phyloP scores from a whole-genome alignment of 2,888 invertebrate species.

The Zeuzera pyrina region DNA sequence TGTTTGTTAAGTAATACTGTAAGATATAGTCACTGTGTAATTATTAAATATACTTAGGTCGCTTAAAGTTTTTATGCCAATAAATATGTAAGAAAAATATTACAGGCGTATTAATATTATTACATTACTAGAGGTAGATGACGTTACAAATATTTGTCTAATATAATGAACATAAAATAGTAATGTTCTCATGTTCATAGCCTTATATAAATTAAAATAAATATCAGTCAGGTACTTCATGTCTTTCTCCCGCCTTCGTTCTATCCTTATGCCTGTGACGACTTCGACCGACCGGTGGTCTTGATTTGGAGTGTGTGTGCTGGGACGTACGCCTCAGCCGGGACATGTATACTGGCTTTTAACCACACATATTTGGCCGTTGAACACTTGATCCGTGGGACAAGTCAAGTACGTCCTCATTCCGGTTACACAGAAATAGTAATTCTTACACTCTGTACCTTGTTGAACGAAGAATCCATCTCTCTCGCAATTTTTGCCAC shows the following conservation, averaged over 20 bases:
- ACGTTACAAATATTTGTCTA: conserved; percentile 4
- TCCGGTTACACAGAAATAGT: conserved; percentile 73
- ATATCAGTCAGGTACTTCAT: conserved; percentile 43
- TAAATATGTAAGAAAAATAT: conserved; percentile 38
- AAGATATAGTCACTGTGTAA: conserved; percentile 55
- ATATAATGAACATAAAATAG: not conserved
- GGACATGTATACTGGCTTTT: conserved; percentile 59
- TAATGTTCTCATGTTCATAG: conserved; percentile 27
- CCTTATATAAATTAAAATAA: conserved; percentile 26
- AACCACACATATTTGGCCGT: conserved; percentile 71
- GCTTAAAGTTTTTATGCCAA: conserved; percentile 64
- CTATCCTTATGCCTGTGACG: conserved; percentile 8
- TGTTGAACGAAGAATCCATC: conserved; percentile 73
- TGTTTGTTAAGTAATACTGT: conserved; percentile 55
- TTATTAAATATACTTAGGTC: conserved; percentile 44
- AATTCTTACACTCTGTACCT: conserved; percentile 62
- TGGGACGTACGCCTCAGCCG: conserved; percentile 30
- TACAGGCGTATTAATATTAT: conserved; percentile 25
- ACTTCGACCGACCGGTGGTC: conserved; percentile 4
- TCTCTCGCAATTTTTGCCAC: conserved; percentile 40
- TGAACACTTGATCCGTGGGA: conserved; percentile 59
- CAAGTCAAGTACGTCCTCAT: conserved; percentile 64
- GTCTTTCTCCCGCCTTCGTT: conserved; percentile 15
- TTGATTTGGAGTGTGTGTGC: too few relatives aligned
- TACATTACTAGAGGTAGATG: conserved; percentile 18